Base-by-base conservation (phyloP, 2,888 invertebrate species). In the Agriopis aurantiaria region DNA sequence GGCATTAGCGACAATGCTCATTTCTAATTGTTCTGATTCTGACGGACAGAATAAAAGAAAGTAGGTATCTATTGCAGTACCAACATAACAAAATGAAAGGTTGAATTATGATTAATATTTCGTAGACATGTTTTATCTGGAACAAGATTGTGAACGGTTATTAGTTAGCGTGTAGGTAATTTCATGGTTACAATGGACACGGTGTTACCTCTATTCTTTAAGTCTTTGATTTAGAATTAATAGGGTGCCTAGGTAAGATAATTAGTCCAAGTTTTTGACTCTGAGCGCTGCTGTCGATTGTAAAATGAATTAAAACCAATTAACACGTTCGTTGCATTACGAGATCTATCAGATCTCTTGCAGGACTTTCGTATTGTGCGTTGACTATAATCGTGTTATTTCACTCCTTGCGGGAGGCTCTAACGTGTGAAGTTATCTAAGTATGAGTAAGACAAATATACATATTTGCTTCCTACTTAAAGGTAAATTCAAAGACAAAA, bases 21-120 rank as follows among this genome's bases (percentile, higher is more conserved):
- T 71, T 74, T 76, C 75, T 75, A 77, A 75, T 77, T 75, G 77
- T 77, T 75, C 73, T 68, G 65, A 64, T 63, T 68, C 74, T 77
- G 77, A 77, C 70, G 66, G 75, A 74, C 74, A 73, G 72, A 71
- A 69, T 70, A 73, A 73, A 72, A 72, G 74, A 76, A 72, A 72
- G 74, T 67, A 69, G 45, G 60, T 64, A 69, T 65, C 52, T 60
- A 61, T 69, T 63, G 58, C 63, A 62, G 58, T 65, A 67, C 69
- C 65, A 58, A 68, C 62, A 68, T 62, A 62, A 69, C 65, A 52
- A 65, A 65, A 65, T 52, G 70, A 71, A 71, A 71, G 70, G 46
- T 66, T 63, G 69, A 62, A 65, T 61, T 67, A 71, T 71, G 70
- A 71, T 71, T 71, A 67, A 71, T 68, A 65, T 64, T 67, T 71